Evolutionary conservation across 2,113 vertebrate genomes (phyloP).

Genomic region (Zosterops japonicus): DNA sequence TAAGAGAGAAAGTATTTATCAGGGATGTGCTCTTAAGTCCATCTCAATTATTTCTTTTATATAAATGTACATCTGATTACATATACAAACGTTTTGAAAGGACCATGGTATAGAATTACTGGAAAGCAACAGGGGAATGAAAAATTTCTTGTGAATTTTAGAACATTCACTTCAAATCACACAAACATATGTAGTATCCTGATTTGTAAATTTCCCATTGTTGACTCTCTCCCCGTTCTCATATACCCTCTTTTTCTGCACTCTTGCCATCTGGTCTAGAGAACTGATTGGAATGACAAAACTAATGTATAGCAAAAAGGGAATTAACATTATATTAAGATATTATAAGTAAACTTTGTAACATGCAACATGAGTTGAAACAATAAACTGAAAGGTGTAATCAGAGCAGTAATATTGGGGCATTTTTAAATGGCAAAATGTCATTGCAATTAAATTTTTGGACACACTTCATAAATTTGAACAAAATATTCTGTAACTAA

Average conservation of each 20-base stretch:
- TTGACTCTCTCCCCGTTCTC: constrained; percentile 37
- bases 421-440: constrained; percentile 49
- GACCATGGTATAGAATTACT: constrained; percentile 73
- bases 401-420: constrained; percentile 49
- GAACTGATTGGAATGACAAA: constrained; percentile 62
- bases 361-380: constrained; percentile 76
- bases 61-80: constrained; percentile 88
- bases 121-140: constrained; percentile 75
- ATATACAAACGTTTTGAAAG: constrained; percentile 84
- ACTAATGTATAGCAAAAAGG: constrained; percentile 55
- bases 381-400: constrained; percentile 62
- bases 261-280: constrained; percentile 59
- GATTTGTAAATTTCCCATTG: constrained; percentile 49
- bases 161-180: constrained; percentile 72
- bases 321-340: constrained; percentile 58
- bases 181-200: constrained; percentile 42
- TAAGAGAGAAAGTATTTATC: constrained; percentile 84
- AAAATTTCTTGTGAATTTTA: constrained; percentile 70
- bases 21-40: constrained; percentile 87
- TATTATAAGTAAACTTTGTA: constrained; percentile 62
- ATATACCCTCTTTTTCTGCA: constrained; percentile 28
- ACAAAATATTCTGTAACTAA: constrained; percentile 57
- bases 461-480: constrained; percentile 68
- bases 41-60: constrained; percentile 78
- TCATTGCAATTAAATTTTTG: constrained; percentile 63